Evolutionary conservation across 2,797 vertebrate genomes (phyloP), one percentile per base, ranked within the genome.

Genomic region (Leptatherina wallacei): DNA sequence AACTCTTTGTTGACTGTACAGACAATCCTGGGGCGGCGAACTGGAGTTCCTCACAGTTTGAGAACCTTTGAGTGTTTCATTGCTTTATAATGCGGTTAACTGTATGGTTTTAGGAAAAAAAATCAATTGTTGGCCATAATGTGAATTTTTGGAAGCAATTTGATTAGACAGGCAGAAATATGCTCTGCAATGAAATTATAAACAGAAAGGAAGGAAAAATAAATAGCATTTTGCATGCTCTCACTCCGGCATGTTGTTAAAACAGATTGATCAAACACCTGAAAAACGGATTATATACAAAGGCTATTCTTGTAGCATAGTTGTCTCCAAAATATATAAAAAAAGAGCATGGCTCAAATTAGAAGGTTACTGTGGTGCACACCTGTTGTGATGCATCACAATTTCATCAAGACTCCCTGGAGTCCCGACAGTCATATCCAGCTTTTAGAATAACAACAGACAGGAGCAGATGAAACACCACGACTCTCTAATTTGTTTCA

Each of bases 331-430:
- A 13, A 29, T 6, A 2, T 16, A 18, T 16, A 1, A 3, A 20
- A 3, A 20, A 51, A 36, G 3, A 51, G 20, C 11, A 36, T 38
- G 18, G 24, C 55, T 47, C 35, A 18, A 14, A 22, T 30, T 14
- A 54, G 49, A 55, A 30, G 14, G 9, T 24, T 11, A 40, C 18
- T 27, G 2, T 33, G 30, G 12, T 3, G 14, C 35, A 49, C 71
- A 81, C 66, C 69, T 68, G 63, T 47, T 55, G 52, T 14, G 22
- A 55, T 55, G 13, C 33, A 60, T 3, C 42, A 32, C 7, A 3
- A 12, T 30, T 42, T 33, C 36, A 16, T 6, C 22, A 22, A 22
- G n/a, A 13, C 49, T 27, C 12, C 8, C 49, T n/a, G 29, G 24
- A 16, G 51, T 69, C 36, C 20, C 12, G 24, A 22, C 30, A 65